phyloP scores from a whole-genome alignment of 2,888 invertebrate species.

The Barypeithes pellucidus region DNA sequence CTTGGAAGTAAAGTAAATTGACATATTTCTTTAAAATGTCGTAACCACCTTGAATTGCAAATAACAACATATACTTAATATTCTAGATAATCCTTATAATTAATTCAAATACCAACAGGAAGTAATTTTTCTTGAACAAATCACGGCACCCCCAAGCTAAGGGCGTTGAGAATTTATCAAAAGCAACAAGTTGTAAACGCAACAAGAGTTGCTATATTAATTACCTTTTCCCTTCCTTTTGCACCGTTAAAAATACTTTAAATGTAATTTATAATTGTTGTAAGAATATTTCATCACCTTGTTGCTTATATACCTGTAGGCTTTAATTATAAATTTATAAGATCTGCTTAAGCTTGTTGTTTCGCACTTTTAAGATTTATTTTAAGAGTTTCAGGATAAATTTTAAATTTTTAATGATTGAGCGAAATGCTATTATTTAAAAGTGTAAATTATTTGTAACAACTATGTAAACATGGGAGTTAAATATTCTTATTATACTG shows the following conservation, averaged over 20 bases:
- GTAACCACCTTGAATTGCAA: too few species aligned
- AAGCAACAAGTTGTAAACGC: constrained; percentile 33
- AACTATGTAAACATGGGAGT: too few species aligned
- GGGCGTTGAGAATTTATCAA: constrained; percentile 31
- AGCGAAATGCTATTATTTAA: too few species aligned
- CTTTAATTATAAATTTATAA: constrained; percentile 11
- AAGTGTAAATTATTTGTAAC: too few species aligned
- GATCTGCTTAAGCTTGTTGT: neutral
- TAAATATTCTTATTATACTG: too few species aligned
- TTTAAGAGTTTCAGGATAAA: too few species aligned
- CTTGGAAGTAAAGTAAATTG: too few species aligned
- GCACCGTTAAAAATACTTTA: constrained; percentile 31
- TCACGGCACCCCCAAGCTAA: constrained; percentile 10
- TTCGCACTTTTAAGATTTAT: neutral
- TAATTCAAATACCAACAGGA: constrained; percentile 13
- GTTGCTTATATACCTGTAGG: constrained; percentile 24
- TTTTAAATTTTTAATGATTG: neutral
- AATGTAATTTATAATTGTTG: constrained; percentile 33
- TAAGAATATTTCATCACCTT: constrained; percentile 15
- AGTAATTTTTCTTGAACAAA: constrained; percentile 19
- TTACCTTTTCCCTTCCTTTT: constrained; percentile 32
- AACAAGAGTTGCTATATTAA: constrained; percentile 34
- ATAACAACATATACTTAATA: too few species aligned
- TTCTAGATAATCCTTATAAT: neutral
- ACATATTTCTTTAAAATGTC: too few species aligned